phyloP scores from a whole-genome alignment of 2,113 vertebrate genomes.

The Callipepla californica region DNA sequence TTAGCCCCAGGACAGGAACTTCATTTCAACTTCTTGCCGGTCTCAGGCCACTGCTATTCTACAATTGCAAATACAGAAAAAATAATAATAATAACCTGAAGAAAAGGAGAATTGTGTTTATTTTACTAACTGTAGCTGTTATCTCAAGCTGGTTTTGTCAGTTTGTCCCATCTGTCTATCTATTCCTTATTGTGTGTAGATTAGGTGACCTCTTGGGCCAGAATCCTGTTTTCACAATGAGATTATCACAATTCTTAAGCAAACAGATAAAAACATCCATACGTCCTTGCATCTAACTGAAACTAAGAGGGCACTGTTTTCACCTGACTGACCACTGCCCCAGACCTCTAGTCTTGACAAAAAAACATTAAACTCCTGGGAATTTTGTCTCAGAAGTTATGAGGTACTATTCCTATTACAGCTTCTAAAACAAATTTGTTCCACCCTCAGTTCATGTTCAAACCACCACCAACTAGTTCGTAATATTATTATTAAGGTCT shows the following conservation, averaged over 20 bases:
- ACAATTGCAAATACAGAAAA: background rate
- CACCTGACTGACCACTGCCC: background rate
- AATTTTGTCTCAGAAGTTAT: background rate
- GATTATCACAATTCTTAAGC: background rate
- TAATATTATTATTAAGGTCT: constrained; percentile 21
- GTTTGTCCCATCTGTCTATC: background rate
- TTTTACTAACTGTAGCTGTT: background rate
- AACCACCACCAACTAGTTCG: background rate
- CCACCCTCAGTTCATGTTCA: constrained; percentile 2
- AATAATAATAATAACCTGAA: background rate
- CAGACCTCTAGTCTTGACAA: background rate
- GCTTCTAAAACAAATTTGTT: background rate
- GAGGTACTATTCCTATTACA: background rate
- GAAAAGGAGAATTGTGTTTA: background rate
- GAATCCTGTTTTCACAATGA: background rate
- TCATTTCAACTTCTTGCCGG: background rate
- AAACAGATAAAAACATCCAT: background rate
- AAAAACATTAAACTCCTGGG: background rate
- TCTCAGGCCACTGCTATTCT: background rate
- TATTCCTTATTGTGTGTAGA: background rate
- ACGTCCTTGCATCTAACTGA: background rate
- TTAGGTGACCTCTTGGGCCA: background rate
- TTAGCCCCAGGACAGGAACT: background rate
- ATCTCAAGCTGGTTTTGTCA: background rate
- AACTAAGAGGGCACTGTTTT: background rate